These are phyloP conservation scores for Calliopsis andreniformis DNA, from an alignment of 1,140 invertebrate genomes.

Conservation along the genomic window DNA sequence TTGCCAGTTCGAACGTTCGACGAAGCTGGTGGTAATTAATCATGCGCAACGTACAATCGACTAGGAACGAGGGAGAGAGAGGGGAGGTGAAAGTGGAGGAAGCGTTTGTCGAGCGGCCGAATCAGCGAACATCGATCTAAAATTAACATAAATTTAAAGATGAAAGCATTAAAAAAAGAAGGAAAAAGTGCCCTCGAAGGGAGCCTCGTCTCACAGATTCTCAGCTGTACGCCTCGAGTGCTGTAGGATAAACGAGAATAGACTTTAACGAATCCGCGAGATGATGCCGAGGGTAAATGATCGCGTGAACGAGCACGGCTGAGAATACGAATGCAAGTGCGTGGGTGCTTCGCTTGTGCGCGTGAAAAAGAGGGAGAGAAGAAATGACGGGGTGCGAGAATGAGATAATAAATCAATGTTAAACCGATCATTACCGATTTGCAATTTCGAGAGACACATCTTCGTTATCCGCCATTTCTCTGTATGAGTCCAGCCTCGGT, in stretches of 20 bases:
- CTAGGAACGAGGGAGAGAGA: neutral
- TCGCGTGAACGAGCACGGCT: conserved; percentile 25
- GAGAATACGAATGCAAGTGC: conserved; percentile 28
- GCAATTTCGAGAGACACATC: conserved; percentile 67
- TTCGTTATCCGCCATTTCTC: conserved; percentile 70
- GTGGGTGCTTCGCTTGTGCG: conserved; percentile 25
- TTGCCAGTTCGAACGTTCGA: conserved; percentile 77
- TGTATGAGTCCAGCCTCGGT: conserved; percentile 69
- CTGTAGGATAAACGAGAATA: conserved; percentile 57
- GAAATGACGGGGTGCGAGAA: conserved; percentile 36
- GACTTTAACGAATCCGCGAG: conserved; percentile 75
- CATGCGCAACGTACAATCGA: conserved; percentile 26
- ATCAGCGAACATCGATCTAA: conserved; percentile 65
- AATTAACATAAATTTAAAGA: conserved; percentile 48
- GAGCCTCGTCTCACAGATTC: conserved; percentile 79
- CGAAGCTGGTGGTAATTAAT: conserved; percentile 60
- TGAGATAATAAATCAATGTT: conserved; percentile 74
- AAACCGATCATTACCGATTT: conserved; percentile 67
- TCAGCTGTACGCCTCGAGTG: conserved; percentile 48
- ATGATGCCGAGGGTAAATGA: conserved; percentile 71
- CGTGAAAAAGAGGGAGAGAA: conserved; percentile 30
- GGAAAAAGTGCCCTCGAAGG: conserved; percentile 59
- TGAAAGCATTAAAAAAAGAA: conserved; percentile 42
- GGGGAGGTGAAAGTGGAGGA: neutral
- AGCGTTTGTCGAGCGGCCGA: conserved; percentile 78